Percentiles rank a stretch among this genome's conserved stretches.
Conservation (phyloP, 1,140 invertebrate species). For the Cyclargus thomasi region DNA sequence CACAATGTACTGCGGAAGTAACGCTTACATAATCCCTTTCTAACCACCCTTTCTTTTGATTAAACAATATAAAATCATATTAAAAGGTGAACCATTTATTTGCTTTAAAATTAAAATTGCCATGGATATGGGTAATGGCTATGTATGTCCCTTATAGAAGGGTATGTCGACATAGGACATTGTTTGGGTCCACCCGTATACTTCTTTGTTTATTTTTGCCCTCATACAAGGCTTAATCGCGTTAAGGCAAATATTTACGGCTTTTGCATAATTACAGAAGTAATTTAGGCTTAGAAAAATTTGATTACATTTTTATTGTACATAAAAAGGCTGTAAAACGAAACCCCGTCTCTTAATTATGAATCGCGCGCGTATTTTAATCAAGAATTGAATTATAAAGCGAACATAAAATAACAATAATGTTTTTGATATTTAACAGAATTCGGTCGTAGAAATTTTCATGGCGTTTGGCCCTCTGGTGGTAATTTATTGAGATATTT, state of each 20-base stretch:
- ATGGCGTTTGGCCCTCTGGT: too few relatives aligned
- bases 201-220: slow-evolving; percentile 44
- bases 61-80: slow-evolving; percentile 7
- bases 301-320: background rate
- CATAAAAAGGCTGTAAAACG: background rate
- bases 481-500: too few relatives aligned
- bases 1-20: background rate
- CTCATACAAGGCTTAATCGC: slow-evolving; percentile 22
- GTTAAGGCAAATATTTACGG: slow-evolving; percentile 17
- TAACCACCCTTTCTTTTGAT: background rate
- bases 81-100: background rate
- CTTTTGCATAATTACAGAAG: slow-evolving; percentile 16
- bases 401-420: background rate
- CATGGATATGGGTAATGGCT: background rate
- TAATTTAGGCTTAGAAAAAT: slow-evolving; percentile 12
- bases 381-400: background rate
- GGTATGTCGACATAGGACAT: slow-evolving; percentile 49
- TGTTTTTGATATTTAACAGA: background rate
- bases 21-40: background rate
- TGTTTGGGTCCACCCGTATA: slow-evolving; percentile 51
- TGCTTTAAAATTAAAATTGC: slow-evolving; percentile 8
- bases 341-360: background rate
- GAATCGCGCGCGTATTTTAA: background rate
- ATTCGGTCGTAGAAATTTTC: too few relatives aligned
- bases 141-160: slow-evolving; percentile 4